A percentile compares a stretch with the other conserved stretches of the same genome.
Conservation (phyloP, 1,140 invertebrate species). For the Lepidostoma basale region DNA sequence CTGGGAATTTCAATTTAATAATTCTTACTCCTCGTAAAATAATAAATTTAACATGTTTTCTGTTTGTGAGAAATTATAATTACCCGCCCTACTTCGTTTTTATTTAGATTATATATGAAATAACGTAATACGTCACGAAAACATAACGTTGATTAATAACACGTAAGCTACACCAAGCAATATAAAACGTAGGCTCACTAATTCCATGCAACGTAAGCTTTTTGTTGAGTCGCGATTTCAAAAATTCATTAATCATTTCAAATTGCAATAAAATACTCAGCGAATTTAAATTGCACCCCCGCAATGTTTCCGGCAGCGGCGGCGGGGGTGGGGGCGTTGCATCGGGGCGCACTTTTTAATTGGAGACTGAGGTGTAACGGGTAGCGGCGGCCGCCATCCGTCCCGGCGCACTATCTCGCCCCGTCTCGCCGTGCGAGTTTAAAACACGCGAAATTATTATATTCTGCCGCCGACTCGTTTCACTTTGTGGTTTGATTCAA, state of each 20-base stretch:
- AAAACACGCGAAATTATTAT: conserved; percentile 1
- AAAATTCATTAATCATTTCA: conserved; percentile 4
- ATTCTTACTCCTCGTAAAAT: no score
- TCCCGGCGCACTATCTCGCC: not conserved
- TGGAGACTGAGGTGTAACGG: conserved; percentile 14
- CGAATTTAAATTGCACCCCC: conserved; percentile 20
- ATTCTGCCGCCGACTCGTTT: conserved; percentile 11
- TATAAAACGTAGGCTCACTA: no score
- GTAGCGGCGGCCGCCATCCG: not conserved
- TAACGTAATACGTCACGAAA: no score
- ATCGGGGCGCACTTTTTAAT: conserved; percentile 24
- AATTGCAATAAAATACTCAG: conserved; percentile 24
- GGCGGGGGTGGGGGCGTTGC: not conserved
- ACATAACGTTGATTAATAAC: no score
- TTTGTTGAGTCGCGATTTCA: not conserved
- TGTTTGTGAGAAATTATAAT: no score
- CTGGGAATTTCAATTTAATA: no score
- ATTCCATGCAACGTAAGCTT: no score
- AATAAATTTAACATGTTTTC: no score
- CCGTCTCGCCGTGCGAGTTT: not conserved
- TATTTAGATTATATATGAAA: no score
- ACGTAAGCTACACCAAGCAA: no score
- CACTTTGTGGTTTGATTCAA: conserved; percentile 8
- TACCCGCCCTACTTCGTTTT: no score
- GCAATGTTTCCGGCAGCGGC: no score